Conservation (phyloP, 2,113 vertebrate species). For the Plestiodon gilberti region DNA sequence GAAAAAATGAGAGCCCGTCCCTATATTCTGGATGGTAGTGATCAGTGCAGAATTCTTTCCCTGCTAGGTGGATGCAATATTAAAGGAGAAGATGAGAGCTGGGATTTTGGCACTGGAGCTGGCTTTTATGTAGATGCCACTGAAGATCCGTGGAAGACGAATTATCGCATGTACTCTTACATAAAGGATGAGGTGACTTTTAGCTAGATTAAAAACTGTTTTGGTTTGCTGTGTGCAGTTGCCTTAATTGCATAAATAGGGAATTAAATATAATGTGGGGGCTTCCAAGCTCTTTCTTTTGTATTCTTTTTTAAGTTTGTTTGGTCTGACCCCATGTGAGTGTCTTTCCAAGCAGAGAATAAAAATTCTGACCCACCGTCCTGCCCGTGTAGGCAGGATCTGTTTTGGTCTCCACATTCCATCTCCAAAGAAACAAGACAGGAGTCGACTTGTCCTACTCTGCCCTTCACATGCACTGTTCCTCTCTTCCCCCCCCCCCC, state of each 20-base stretch:
- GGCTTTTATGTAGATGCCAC: constrained; percentile 94
- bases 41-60: constrained; percentile 27
- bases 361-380: neutral
- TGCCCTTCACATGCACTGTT: neutral
- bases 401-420: neutral
- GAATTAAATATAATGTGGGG: neutral
- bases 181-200: constrained; percentile 88
- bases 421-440: neutral
- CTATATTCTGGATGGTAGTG: neutral
- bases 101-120: constrained; percentile 96
- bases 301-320: neutral
- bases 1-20: neutral
- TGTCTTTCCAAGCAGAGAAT: neutral
- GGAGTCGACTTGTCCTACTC: neutral
- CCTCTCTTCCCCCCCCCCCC: neutral
- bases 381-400: neutral
- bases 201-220: neutral
- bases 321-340: neutral
- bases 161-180: constrained; percentile 96
- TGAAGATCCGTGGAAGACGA: constrained; percentile 92
- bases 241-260: neutral
- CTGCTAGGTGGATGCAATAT: constrained; percentile 89
- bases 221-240: neutral
- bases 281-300: neutral
- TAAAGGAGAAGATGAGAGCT: constrained; percentile 94